Conservation (phyloP, 2,113 vertebrate species). For the Podarcis raffonei region DNA sequence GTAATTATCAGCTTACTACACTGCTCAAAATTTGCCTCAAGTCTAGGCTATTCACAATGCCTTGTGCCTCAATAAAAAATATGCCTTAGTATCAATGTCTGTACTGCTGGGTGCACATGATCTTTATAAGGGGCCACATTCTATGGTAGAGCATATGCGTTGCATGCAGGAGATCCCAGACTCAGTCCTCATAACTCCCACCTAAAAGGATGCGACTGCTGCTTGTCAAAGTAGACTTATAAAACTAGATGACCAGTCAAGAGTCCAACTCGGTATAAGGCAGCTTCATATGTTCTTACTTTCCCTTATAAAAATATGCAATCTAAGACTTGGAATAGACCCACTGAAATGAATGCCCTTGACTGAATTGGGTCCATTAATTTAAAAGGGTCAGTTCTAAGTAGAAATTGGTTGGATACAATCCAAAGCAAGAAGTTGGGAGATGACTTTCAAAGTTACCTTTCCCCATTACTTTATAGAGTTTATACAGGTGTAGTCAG, state of each 20-base stretch:
- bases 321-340: too few species aligned
- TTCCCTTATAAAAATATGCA: background rate
- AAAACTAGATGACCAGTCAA: background rate
- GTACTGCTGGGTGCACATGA: background rate
- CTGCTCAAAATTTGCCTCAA: conserved; percentile 73
- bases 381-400: background rate
- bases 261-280: background rate
- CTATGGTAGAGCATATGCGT: background rate
- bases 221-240: background rate
- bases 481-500: too few species aligned
- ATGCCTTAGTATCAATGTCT: conserved; percentile 76
- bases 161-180: background rate
- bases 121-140: background rate
- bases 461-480: background rate
- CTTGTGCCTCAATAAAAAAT: conserved; percentile 91
- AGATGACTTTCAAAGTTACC: background rate
- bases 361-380: too few species aligned
- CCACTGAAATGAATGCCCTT: too few species aligned
- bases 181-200: background rate
- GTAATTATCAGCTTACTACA: conserved; percentile 78
- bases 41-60: conserved; percentile 78
- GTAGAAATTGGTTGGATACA: too few species aligned
- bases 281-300: background rate
- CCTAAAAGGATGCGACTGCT: background rate
- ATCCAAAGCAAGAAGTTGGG: background rate